Percentiles rank a stretch among this genome's conserved stretches.
Evolutionary conservation across 2,888 invertebrate species (phyloP).

Genomic region (Lasioglossum morio): DNA sequence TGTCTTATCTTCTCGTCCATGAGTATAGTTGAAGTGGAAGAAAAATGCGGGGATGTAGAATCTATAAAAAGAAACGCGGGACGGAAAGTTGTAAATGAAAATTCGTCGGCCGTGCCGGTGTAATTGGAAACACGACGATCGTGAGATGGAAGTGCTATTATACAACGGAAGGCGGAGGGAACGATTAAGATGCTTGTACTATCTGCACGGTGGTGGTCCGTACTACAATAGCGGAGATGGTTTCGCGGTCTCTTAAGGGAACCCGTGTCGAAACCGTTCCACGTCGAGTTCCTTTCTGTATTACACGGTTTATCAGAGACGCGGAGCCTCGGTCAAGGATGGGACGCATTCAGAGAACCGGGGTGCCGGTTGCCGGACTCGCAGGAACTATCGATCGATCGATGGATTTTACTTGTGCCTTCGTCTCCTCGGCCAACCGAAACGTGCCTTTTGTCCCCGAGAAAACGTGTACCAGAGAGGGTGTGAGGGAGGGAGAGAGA

Average conservation of each 20-base stretch:
- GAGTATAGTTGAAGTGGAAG: neutral
- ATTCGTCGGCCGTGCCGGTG: neutral
- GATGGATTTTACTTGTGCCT: conserved; percentile 53
- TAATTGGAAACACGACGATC: neutral
- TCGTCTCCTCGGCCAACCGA: conserved; percentile 39
- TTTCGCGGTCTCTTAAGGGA: conserved; percentile 63
- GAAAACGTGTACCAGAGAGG: conserved; percentile 29
- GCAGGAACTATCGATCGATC: conserved; percentile 63
- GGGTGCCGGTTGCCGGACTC: conserved; percentile 26
- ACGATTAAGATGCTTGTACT: conserved; percentile 55
- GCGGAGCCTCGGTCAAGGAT: conserved; percentile 60
- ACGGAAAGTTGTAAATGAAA: neutral
- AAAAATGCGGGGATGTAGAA: neutral
- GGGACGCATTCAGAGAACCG: conserved; percentile 42
- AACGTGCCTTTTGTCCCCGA: conserved; percentile 58
- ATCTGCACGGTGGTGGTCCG: conserved; percentile 46
- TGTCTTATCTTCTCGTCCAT: neutral
- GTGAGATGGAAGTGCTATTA: conserved; percentile 17
- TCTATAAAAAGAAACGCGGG: neutral
- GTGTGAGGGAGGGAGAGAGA: neutral
- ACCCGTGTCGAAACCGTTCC: conserved; percentile 60
- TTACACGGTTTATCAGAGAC: conserved; percentile 67
- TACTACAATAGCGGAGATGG: conserved; percentile 61
- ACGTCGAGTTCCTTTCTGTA: conserved; percentile 62
- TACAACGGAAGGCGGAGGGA: conserved; percentile 21